Percentiles rank a stretch among this genome's conserved stretches.
Conservation (phyloP, 1,140 invertebrate genomes). For the Leptinotarsa lineolata region DNA sequence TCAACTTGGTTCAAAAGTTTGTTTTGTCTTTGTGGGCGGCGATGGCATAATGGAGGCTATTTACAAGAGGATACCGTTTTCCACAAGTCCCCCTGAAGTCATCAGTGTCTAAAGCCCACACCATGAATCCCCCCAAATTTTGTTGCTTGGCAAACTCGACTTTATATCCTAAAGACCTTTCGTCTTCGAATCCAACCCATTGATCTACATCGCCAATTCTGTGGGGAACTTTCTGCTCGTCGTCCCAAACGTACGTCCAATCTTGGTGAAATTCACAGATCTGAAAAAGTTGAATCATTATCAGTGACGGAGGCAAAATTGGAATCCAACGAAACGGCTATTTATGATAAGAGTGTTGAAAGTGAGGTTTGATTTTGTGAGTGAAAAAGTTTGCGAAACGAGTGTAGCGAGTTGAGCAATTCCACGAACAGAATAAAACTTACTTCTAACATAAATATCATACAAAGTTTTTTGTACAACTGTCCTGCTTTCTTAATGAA, state of each 20-base stretch:
- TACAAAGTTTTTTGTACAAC: no score
- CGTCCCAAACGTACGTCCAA: conserved; percentile 61
- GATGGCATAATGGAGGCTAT: conserved; percentile 56
- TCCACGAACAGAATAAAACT: no score
- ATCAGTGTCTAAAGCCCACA: conserved; percentile 78
- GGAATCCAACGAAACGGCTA: no score
- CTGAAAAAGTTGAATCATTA: not conserved
- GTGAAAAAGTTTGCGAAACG: no score
- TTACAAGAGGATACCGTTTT: conserved; percentile 64
- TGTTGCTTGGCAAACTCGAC: conserved; percentile 43
- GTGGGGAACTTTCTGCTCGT: conserved; percentile 66
- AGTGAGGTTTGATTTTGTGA: no score
- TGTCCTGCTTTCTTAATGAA: no score
- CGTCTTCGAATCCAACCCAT: conserved; percentile 80
- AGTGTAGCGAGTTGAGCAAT: no score
- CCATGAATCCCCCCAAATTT: conserved; percentile 67
- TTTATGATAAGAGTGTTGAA: no score
- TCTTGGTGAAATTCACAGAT: not conserved
- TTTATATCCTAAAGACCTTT: conserved; percentile 61
- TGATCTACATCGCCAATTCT: conserved; percentile 55
- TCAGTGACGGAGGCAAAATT: no score
- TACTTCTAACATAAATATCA: no score
- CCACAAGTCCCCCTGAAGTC: conserved; percentile 57
- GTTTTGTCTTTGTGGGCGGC: no score
- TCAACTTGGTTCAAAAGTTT: no score